Percentiles rank a stretch among this genome's conserved stretches.
Evolutionary conservation across 2,797 vertebrate genomes (phyloP).

Genomic region (Bovichtus variegatus): DNA sequence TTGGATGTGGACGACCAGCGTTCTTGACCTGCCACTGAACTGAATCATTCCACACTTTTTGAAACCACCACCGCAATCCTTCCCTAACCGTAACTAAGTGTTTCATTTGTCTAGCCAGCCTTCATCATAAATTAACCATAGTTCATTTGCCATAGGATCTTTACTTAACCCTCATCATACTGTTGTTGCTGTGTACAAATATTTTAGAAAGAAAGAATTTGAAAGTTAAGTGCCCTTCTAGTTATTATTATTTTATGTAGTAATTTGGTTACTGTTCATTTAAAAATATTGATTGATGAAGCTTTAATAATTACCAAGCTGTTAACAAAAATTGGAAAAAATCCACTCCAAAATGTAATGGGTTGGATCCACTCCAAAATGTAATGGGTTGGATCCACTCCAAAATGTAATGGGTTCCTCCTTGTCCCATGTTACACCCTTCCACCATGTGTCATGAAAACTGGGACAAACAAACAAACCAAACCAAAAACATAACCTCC

Average conservation of each 20-base stretch:
- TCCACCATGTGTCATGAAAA: no score
- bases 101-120: constrained; percentile 9
- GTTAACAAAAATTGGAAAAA: no score
- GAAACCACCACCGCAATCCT: not conserved
- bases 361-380: no score
- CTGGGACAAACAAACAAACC: no score
- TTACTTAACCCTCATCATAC: not conserved
- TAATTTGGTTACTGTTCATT: not conserved
- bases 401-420: no score
- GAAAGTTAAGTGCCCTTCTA: no score
- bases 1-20: not conserved
- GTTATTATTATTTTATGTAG: no score
- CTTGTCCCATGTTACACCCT: no score
- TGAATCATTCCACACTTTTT: not conserved
- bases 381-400: no score
- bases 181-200: not conserved
- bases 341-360: no score
- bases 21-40: not conserved
- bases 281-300: not conserved
- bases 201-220: not conserved
- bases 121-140: constrained; percentile 10
- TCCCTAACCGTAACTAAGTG: not conserved
- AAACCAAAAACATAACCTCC: no score
- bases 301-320: not conserved
- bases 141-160: not conserved